phyloP scores from a whole-genome alignment of 2,888 invertebrate species.

The Hipparchia semele region DNA sequence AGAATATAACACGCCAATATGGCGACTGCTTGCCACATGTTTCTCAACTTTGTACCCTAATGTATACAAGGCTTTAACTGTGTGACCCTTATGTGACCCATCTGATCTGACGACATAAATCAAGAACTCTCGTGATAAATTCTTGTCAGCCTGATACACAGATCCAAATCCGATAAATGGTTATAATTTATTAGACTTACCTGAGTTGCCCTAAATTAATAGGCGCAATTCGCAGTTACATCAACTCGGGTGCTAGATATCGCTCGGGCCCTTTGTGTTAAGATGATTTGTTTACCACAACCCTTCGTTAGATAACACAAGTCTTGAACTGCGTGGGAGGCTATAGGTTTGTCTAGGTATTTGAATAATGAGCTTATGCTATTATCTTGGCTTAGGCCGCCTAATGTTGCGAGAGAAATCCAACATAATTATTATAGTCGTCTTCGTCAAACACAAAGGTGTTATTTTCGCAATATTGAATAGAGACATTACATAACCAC shows the following conservation, averaged over 20 bases:
- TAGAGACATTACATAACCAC: not conserved
- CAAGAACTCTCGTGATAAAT: not conserved
- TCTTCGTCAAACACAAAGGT: not conserved
- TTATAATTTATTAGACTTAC: constrained; percentile 12
- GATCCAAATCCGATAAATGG: not conserved
- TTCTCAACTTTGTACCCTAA: too few species aligned
- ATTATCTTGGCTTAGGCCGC: not conserved
- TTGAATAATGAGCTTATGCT: constrained; percentile 1
- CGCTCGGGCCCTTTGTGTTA: constrained; percentile 9
- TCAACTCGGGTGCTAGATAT: constrained; percentile 2
- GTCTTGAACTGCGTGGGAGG: constrained; percentile 7
- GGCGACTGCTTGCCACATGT: too few species aligned
- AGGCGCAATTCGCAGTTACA: constrained; percentile 11
- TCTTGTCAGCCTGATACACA: not conserved
- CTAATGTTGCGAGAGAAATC: not conserved
- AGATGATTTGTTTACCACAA: constrained; percentile 14
- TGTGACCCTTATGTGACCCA: too few species aligned
- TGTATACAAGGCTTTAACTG: too few species aligned
- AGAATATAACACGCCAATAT: too few species aligned
- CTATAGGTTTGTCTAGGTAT: not conserved
- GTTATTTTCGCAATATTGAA: not conserved
- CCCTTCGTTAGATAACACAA: constrained; percentile 7
- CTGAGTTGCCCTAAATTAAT: constrained; percentile 9
- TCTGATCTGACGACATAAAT: not conserved
- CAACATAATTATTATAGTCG: not conserved